Percentiles rank a stretch among this genome's conserved stretches.
Evolutionary conservation across 2,113 vertebrate species (phyloP).

Genomic region (Bufo gargarizans): DNA sequence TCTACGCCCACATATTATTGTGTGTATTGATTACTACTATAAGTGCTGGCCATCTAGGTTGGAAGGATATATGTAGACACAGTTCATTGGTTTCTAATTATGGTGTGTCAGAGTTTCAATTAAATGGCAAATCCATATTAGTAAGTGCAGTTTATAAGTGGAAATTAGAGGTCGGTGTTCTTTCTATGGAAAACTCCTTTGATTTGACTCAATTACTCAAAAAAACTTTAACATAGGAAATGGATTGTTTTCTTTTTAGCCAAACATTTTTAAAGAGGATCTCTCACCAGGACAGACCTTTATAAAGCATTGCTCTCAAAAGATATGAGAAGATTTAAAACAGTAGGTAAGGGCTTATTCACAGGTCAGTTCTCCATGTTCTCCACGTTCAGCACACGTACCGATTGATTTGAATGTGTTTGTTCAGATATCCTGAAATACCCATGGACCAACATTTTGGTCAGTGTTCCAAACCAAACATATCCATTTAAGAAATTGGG

Average conservation of each 20-base stretch:
- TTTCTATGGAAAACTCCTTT: not conserved
- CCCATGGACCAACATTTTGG: too few species aligned
- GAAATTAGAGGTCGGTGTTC: not conserved
- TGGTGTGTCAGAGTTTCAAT: conserved; percentile 12
- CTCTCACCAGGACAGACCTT: not conserved
- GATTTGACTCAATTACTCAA: not conserved
- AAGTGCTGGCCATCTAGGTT: not conserved
- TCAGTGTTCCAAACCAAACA: too few species aligned
- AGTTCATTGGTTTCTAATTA: conserved; percentile 43
- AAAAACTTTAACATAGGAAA: not conserved
- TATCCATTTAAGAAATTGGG: too few species aligned
- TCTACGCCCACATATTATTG: conserved; percentile 8
- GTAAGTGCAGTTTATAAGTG: conserved; percentile 30
- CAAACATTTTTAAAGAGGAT: not conserved
- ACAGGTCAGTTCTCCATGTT: too few species aligned
- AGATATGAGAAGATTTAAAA: not conserved
- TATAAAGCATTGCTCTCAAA: not conserved
- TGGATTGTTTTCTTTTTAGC: not conserved
- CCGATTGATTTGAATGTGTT: too few species aligned
- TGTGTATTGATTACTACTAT: conserved; percentile 13
- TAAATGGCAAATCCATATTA: conserved; percentile 28
- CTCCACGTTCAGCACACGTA: too few species aligned
- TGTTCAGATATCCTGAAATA: too few species aligned
- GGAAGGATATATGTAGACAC: conserved; percentile 26
- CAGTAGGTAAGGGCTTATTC: not conserved